Conservation (phyloP, 2,797 vertebrate genomes). For the Dendrocincla tyrannina region DNA sequence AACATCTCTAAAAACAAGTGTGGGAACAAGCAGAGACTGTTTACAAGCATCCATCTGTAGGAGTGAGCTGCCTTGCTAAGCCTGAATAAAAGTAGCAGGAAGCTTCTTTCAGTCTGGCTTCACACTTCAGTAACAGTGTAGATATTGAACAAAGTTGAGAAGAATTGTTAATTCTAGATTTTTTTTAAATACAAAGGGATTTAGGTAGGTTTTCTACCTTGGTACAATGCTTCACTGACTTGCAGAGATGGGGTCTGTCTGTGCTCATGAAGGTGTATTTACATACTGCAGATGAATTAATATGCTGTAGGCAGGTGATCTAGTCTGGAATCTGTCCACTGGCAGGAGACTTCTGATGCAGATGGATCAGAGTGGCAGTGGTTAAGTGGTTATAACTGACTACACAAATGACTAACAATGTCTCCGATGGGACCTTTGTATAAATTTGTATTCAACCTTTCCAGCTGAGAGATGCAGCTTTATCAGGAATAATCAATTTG, state of each 20-base stretch:
- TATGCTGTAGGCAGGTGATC: not conserved
- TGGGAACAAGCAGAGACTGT: conserved; percentile 6
- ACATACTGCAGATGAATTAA: not conserved
- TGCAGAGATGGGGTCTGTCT: not conserved
- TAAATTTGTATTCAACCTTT: not conserved
- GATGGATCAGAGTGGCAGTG: not conserved
- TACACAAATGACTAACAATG: not conserved
- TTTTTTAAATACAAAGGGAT: not conserved
- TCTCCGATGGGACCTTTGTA: not conserved
- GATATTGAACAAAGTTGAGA: not conserved
- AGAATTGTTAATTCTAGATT: not conserved
- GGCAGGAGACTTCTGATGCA: not conserved
- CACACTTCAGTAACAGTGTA: not conserved
- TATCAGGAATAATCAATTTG: not conserved
- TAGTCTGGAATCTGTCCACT: not conserved
- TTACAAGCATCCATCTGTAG: not conserved
- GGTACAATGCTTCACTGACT: not conserved
- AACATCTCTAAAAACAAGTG: not conserved
- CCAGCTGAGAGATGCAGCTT: not conserved
- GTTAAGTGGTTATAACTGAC: not conserved
- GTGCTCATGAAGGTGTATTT: not conserved
- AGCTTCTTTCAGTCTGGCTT: not conserved
- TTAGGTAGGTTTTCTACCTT: not conserved
- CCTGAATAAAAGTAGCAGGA: not conserved
- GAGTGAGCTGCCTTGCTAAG: not conserved